phyloP scores from a whole-genome alignment of 2,113 vertebrate species.

The Rhinolophus sinicus region DNA sequence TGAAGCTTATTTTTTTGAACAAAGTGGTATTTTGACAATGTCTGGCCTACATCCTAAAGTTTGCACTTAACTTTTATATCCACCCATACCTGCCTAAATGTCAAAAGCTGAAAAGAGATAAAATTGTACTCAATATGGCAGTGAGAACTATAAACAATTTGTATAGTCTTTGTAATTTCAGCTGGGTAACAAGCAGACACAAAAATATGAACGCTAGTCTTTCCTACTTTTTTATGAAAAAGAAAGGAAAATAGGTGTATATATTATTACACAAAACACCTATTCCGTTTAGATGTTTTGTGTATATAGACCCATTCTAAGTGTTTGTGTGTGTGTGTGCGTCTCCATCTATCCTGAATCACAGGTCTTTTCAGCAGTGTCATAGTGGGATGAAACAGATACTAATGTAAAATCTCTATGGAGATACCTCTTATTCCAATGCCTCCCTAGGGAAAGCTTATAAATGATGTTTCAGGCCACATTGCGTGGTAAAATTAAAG shows the following conservation, averaged over 20 bases:
- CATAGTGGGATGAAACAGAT: background rate
- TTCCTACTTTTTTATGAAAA: background rate
- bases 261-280: no score
- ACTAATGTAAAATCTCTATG: background rate
- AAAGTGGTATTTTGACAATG: background rate
- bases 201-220: background rate
- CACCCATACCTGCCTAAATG: background rate
- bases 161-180: background rate
- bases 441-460: constrained; percentile 22
- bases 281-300: background rate
- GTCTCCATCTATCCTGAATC: background rate
- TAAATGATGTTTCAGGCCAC: background rate
- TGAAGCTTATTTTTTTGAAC: background rate
- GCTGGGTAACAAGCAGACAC: background rate
- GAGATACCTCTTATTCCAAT: background rate
- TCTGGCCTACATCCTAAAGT: background rate
- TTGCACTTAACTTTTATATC: background rate
- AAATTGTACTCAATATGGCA: background rate
- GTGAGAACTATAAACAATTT: constrained; percentile 8
- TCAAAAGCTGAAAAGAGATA: background rate
- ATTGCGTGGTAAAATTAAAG: constrained; percentile 55
- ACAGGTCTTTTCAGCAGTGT: background rate
- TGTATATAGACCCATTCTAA: background rate
- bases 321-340: no score
- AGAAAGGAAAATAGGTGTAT: background rate